Conservation (phyloP, 2,888 invertebrate genomes). For the Automeris io region DNA sequence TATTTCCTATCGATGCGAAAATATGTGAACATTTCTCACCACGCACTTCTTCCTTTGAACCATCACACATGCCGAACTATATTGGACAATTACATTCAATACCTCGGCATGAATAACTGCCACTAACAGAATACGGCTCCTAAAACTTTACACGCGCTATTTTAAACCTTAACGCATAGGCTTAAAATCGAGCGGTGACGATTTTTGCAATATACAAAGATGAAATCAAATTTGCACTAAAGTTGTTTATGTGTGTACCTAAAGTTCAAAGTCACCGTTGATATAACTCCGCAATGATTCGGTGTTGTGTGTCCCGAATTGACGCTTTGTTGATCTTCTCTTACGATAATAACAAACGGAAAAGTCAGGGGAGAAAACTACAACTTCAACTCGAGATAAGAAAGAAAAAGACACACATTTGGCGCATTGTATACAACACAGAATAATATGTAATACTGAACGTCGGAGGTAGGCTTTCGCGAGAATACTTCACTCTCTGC, state of each 20-base stretch:
- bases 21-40: constrained; percentile 6
- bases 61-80: constrained; percentile 21
- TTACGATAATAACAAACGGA: too few species aligned
- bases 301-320: too few species aligned
- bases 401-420: too few species aligned
- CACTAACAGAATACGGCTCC: constrained; percentile 9
- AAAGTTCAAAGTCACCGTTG: constrained; percentile 65
- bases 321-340: too few species aligned
- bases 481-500: too few species aligned
- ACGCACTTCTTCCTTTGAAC: constrained; percentile 5
- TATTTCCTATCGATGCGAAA: constrained; percentile 8
- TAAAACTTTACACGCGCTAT: constrained; percentile 1
- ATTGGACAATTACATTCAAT: constrained; percentile 66
- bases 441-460: too few species aligned
- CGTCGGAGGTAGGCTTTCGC: too few species aligned
- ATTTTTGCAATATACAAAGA: background rate
- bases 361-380: too few species aligned
- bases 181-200: background rate
- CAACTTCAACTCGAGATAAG: too few species aligned
- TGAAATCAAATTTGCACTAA: constrained; percentile 12
- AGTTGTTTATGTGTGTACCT: constrained; percentile 27
- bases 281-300: constrained; percentile 11
- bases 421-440: too few species aligned
- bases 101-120: constrained; percentile 29
- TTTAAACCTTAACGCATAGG: constrained; percentile 13